These are phyloP conservation scores for Aptenodytes forsteri DNA, from an alignment of 2,113 vertebrate genomes.

Conservation along the genomic window DNA sequence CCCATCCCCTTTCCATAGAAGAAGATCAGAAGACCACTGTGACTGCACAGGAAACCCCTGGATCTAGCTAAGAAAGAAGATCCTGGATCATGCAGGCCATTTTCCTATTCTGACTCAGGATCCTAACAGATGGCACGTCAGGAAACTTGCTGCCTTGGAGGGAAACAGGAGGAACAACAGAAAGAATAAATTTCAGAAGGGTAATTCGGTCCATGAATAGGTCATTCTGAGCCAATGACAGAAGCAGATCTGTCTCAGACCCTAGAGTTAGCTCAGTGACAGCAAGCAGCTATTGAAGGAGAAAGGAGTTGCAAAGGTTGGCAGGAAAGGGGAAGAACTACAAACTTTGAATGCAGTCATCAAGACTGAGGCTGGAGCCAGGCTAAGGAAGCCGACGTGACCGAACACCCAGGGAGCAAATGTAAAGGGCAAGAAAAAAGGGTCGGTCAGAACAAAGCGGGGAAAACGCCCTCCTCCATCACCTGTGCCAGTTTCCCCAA, in stretches of 20 bases:
- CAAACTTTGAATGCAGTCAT: background rate
- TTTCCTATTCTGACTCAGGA: background rate
- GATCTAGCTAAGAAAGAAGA: background rate
- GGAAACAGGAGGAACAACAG: background rate
- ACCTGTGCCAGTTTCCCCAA: background rate
- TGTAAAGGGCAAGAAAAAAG: background rate
- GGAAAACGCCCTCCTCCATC: background rate
- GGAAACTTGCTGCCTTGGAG: background rate
- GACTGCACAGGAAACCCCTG: background rate
- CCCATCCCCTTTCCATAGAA: background rate
- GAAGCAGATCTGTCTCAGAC: background rate
- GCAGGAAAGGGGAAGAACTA: background rate
- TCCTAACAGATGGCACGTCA: background rate
- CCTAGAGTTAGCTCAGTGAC: background rate
- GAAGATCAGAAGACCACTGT: background rate
- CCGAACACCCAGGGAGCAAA: background rate
- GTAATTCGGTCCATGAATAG: background rate
- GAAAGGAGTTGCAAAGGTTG: background rate
- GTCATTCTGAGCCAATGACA: background rate
- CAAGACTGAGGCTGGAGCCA: background rate
- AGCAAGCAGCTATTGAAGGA: background rate
- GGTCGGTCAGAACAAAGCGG: background rate
- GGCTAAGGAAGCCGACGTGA: background rate
- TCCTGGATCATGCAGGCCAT: background rate
- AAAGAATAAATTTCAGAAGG: background rate